A percentile compares a stretch with the other conserved stretches of the same genome.
phyloP scores from a whole-genome alignment of 2,113 vertebrate species.

The Lophochroa leadbeateri region DNA sequence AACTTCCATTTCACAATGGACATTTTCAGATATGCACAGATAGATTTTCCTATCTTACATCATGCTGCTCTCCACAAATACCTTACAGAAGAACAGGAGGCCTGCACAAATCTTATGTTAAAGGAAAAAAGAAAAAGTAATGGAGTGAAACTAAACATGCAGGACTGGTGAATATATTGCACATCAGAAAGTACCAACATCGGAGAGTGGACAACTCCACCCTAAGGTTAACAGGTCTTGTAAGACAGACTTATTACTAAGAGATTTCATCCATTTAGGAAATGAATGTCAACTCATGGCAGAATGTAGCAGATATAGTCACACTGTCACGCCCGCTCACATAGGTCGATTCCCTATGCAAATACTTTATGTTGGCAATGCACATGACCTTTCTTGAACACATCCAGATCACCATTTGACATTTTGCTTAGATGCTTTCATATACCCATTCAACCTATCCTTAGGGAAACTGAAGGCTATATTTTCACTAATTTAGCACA shows the following conservation, averaged over 20 bases:
- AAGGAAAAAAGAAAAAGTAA: not conserved
- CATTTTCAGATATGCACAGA: not conserved
- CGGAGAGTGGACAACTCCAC: not conserved
- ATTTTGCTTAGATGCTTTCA: slow-evolving; percentile 27
- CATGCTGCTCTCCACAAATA: not conserved
- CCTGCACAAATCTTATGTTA: not conserved
- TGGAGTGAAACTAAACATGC: not conserved
- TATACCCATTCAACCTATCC: not conserved
- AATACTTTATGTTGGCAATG: not conserved
- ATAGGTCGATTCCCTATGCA: not conserved
- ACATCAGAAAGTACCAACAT: not conserved
- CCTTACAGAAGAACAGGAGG: not conserved
- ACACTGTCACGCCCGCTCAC: not conserved
- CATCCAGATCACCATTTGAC: not conserved
- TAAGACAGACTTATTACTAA: not conserved
- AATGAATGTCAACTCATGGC: not conserved
- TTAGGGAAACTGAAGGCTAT: not conserved
- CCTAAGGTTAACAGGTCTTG: not conserved
- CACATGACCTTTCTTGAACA: not conserved
- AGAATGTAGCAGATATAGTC: not conserved
- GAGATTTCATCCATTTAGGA: not conserved
- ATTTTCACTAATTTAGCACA: not conserved
- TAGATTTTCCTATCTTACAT: not conserved
- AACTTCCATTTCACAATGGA: not conserved
- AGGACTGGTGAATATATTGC: not conserved